phyloP scores from a whole-genome alignment of 1,140 invertebrate genomes.

The Acromyrmex charruanus region DNA sequence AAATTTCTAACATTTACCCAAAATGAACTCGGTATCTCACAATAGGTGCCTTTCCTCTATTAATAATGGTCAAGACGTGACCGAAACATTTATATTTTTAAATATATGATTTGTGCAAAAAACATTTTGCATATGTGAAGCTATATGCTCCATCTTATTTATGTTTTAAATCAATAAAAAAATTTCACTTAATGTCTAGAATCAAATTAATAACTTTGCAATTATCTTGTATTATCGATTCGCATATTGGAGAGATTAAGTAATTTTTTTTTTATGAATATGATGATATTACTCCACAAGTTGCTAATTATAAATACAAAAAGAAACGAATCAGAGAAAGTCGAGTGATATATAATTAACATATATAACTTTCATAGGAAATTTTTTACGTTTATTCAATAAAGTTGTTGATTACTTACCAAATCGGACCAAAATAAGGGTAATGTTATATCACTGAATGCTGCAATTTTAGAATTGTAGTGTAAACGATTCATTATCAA shows the following conservation, averaged over 20 bases:
- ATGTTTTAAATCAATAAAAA: no score
- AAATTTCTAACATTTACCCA: no score
- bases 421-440: slow-evolving; percentile 90
- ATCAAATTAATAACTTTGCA: neutral
- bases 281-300: neutral
- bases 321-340: slow-evolving; percentile 35
- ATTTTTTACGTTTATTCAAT: neutral
- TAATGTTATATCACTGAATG: slow-evolving; percentile 88
- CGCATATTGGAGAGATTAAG: neutral
- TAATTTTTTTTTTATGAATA: slow-evolving; percentile 1
- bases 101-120: no score
- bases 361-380: neutral
- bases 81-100: no score
- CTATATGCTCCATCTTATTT: no score
- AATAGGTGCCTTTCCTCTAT: no score
- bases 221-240: neutral
- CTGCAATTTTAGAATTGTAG: slow-evolving; percentile 86
- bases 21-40: no score
- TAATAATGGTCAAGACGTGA: no score
- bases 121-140: no score
- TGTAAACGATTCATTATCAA: slow-evolving; percentile 88
- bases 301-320: neutral
- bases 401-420: slow-evolving; percentile 82
- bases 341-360: neutral
- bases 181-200: no score